Conservation (phyloP, 2,797 vertebrate species). For the Netta rufina region DNA sequence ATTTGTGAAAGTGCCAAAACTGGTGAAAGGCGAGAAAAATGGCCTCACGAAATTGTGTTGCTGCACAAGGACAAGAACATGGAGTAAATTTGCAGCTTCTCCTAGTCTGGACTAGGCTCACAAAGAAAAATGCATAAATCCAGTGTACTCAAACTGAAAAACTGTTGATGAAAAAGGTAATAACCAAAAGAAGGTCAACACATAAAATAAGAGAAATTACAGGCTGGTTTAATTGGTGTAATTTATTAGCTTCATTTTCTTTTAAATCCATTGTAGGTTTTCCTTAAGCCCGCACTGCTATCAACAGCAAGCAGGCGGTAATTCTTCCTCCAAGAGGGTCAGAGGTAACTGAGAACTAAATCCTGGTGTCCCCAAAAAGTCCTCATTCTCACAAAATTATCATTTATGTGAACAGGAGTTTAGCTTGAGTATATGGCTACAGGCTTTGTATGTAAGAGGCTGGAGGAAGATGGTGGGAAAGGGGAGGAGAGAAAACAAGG, state of each 20-base stretch:
- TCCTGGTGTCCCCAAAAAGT: background rate
- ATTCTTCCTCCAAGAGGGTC: background rate
- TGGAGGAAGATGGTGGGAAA: background rate
- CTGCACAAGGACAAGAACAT: background rate
- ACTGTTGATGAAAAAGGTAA: slow-evolving; percentile 24
- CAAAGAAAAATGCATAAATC: slow-evolving; percentile 41
- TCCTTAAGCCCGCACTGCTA: background rate
- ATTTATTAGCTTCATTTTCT: slow-evolving; percentile 44
- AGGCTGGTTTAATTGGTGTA: background rate
- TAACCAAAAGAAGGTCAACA: slow-evolving; percentile 58
- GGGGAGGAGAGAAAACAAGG: background rate
- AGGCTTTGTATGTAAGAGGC: background rate
- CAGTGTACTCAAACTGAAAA: background rate
- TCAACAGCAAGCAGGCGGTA: background rate
- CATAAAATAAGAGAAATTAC: background rate
- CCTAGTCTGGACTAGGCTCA: accelerated
- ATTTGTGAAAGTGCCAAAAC: background rate
- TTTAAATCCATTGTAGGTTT: background rate
- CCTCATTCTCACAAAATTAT: background rate
- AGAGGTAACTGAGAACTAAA: background rate
- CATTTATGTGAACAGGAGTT: background rate
- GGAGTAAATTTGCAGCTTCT: slow-evolving; percentile 3
- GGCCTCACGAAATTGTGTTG: background rate
- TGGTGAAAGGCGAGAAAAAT: background rate
- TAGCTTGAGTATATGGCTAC: background rate